Evolutionary conservation across 1,140 invertebrate genomes (phyloP).

Genomic region (Lepidurus apus): DNA sequence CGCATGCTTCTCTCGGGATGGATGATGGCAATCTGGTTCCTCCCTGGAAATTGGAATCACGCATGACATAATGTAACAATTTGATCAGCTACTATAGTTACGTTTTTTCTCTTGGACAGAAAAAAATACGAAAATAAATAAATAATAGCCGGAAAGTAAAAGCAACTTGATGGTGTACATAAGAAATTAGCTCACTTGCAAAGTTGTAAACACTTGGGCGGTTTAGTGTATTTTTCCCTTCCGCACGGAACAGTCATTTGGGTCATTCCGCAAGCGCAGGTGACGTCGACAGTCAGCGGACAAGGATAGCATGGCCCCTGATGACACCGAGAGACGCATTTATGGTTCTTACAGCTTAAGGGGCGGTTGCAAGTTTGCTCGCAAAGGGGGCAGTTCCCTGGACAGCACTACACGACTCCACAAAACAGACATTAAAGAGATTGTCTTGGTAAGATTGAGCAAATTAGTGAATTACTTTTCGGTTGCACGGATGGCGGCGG

Average conservation of each 20-base stretch:
- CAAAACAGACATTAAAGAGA: background rate
- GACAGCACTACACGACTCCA: slow-evolving; percentile 61
- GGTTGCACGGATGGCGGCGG: slow-evolving; percentile 78
- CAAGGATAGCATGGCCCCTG: slow-evolving; percentile 88
- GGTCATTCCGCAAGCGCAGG: slow-evolving; percentile 75
- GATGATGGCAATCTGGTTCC: slow-evolving; percentile 71
- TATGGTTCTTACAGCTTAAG: slow-evolving; percentile 79
- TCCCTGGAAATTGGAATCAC: slow-evolving; percentile 48
- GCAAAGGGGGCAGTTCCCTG: slow-evolving; percentile 75
- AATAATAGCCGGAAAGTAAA: too few species aligned
- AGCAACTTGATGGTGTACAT: too few species aligned
- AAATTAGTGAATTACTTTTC: slow-evolving; percentile 56
- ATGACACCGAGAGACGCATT: slow-evolving; percentile 79
- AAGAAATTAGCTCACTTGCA: slow-evolving; percentile 54
- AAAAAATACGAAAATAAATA: too few species aligned
- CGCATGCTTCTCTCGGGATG: slow-evolving; percentile 60
- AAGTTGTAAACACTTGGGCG: slow-evolving; percentile 65
- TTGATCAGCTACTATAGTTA: background rate
- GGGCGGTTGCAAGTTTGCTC: slow-evolving; percentile 79
- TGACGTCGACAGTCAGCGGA: slow-evolving; percentile 64
- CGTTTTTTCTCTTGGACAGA: too few species aligned
- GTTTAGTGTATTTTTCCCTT: slow-evolving; percentile 64
- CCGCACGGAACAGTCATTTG: slow-evolving; percentile 80
- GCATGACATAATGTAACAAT: background rate
- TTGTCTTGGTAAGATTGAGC: background rate